These are phyloP conservation scores for Hylaea fasciaria DNA, from an alignment of 2,888 invertebrate species.

Conservation along the genomic window DNA sequence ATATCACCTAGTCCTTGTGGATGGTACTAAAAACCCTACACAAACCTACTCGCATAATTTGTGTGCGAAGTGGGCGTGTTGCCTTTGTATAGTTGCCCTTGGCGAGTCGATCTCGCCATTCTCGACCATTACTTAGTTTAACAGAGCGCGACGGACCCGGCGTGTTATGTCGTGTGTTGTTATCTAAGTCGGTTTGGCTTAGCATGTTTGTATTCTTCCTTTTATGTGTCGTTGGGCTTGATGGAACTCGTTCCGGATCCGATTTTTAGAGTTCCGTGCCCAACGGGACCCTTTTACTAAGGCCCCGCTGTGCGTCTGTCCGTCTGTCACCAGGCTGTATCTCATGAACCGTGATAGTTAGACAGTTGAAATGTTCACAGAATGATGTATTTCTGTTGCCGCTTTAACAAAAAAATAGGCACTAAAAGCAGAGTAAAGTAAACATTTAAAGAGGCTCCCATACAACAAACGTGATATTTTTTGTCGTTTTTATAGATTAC, in stretches of 20 bases:
- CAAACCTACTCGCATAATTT: conserved; percentile 41
- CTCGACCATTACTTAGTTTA: conserved; percentile 51
- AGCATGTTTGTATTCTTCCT: conserved; percentile 4
- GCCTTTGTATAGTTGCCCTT: conserved; percentile 59
- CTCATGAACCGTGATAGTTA: too few relatives aligned
- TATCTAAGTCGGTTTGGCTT: conserved; percentile 1
- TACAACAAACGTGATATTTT: too few relatives aligned
- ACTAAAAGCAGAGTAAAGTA: too few relatives aligned
- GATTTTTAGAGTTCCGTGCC: too few relatives aligned
- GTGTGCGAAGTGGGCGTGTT: conserved; percentile 45
- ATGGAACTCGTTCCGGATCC: conserved; percentile 4
- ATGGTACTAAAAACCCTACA: conserved; percentile 10
- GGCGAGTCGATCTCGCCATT: conserved; percentile 53
- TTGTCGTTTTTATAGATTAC: too few relatives aligned
- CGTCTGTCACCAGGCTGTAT: too few relatives aligned
- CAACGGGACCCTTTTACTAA: too few relatives aligned
- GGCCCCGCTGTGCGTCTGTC: too few relatives aligned
- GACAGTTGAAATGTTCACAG: too few relatives aligned
- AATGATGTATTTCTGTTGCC: too few relatives aligned
- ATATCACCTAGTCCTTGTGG: conserved; percentile 13
- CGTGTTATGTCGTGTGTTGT: conserved; percentile 25
- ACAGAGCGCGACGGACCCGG: conserved; percentile 53
- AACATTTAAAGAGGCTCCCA: too few relatives aligned
- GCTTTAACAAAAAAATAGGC: too few relatives aligned
- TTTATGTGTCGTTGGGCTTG: conserved; percentile 13